Evolutionary conservation across 2,888 invertebrate genomes (phyloP).

Genomic region (Meganola albula): DNA sequence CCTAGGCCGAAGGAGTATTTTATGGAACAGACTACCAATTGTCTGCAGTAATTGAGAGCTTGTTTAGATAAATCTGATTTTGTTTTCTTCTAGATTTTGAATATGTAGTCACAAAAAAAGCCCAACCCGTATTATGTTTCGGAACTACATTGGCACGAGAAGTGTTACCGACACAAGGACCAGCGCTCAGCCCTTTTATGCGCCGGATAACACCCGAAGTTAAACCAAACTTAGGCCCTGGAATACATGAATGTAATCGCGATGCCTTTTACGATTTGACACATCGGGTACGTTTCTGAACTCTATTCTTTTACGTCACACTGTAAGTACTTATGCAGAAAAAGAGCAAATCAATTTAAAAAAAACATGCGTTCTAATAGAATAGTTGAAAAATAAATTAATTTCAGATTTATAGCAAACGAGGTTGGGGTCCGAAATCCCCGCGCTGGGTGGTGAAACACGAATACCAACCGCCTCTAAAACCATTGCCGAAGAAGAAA

Average conservation of each 20-base stretch:
- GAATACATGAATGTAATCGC: conserved; percentile 41
- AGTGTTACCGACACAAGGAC: conserved; percentile 60
- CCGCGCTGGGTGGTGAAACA: conserved; percentile 54
- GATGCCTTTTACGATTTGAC: conserved; percentile 56
- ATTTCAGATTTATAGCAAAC: conserved; percentile 54
- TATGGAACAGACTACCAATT: too few relatives aligned
- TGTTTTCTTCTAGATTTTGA: conserved; percentile 68
- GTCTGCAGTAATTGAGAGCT: too few relatives aligned
- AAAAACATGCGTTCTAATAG: too few relatives aligned
- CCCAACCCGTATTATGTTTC: conserved; percentile 67
- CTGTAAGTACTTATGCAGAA: too few relatives aligned
- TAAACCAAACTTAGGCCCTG: conserved; percentile 49
- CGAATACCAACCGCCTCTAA: conserved; percentile 62
- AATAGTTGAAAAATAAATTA: too few relatives aligned
- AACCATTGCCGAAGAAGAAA: conserved; percentile 30
- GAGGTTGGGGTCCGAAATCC: conserved; percentile 49
- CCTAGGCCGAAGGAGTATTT: too few relatives aligned
- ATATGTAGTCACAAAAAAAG: conserved; percentile 73
- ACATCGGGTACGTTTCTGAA: conserved; percentile 45
- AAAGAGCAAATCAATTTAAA: too few relatives aligned
- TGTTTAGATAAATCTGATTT: conserved; percentile 2
- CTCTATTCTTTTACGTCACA: too few relatives aligned
- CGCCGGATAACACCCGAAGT: conserved; percentile 47
- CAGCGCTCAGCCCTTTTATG: conserved; percentile 68
- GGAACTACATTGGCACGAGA: conserved; percentile 66